Conservation (phyloP, 2,797 vertebrate genomes). For the Lepidocolaptes lacrymiger region DNA sequence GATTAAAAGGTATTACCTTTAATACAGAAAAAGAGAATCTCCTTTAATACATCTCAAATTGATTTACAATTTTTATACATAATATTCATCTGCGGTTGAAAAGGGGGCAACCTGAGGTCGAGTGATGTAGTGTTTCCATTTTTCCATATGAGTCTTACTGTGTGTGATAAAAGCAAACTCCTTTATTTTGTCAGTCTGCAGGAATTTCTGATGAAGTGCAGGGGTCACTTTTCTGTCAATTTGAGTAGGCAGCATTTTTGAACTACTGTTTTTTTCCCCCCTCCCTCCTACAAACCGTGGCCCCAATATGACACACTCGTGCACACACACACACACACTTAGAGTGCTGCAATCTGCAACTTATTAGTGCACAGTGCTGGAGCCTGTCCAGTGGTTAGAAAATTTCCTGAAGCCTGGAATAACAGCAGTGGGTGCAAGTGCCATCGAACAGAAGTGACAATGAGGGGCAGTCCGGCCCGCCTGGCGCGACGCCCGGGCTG, state of each 20-base stretch:
- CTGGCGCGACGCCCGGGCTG: slow-evolving; percentile 73
- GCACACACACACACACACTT: slow-evolving; percentile 48
- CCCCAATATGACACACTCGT: slow-evolving; percentile 83
- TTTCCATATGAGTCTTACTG: slow-evolving; percentile 86
- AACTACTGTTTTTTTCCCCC: slow-evolving; percentile 78
- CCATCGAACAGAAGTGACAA: slow-evolving; percentile 80
- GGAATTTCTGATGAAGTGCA: slow-evolving; percentile 89
- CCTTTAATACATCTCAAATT: slow-evolving; percentile 78
- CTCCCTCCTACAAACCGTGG: slow-evolving; percentile 63
- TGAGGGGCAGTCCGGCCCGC: slow-evolving; percentile 66
- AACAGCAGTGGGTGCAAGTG: slow-evolving; percentile 76
- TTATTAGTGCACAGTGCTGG: slow-evolving; percentile 90
- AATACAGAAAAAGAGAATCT: slow-evolving; percentile 62
- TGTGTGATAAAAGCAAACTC: slow-evolving; percentile 85
- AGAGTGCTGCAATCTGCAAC: slow-evolving; percentile 88
- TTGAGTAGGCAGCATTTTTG: slow-evolving; percentile 77
- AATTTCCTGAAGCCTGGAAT: slow-evolving; percentile 79
- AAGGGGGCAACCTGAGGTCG: slow-evolving; percentile 87
- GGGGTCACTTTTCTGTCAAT: slow-evolving; percentile 85
- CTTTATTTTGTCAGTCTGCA: slow-evolving; percentile 81
- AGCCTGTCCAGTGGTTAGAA: slow-evolving; percentile 84
- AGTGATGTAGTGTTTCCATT: slow-evolving; percentile 92
- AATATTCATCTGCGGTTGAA: slow-evolving; percentile 80
- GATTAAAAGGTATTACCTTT: slow-evolving; percentile 66
- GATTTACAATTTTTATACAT: slow-evolving; percentile 82